These are phyloP conservation scores for Dicentrarchus labrax DNA, from an alignment of 2,113 vertebrate genomes.

Conservation along the genomic window DNA sequence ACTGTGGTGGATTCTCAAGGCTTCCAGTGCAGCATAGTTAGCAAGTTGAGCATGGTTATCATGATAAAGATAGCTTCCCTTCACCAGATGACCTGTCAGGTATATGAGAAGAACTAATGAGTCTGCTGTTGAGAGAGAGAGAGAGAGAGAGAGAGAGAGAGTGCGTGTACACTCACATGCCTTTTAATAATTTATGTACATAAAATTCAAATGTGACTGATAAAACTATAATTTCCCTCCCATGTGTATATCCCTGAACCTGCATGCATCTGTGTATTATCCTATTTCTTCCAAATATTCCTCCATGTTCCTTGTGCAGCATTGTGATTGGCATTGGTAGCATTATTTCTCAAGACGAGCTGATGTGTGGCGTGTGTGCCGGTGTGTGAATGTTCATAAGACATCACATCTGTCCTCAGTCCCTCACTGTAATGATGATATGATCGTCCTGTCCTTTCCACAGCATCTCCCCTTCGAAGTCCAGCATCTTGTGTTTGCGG, in stretches of 20 bases:
- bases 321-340: neutral
- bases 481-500: constrained; percentile 87
- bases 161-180: neutral
- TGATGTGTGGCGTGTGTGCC: neutral
- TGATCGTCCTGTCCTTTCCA: constrained; percentile 87
- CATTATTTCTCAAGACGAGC: neutral
- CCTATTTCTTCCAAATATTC: neutral
- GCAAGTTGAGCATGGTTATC: constrained; percentile 52
- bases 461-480: constrained; percentile 88
- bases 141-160: neutral
- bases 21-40: constrained; percentile 37
- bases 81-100: constrained; percentile 40
- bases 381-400: neutral
- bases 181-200: neutral
- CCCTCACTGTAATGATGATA: constrained; percentile 81
- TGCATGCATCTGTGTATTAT: neutral
- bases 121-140: neutral
- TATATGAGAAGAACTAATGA: constrained; percentile 55
- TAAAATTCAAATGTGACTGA: neutral
- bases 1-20: constrained; percentile 8
- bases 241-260: neutral
- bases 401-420: constrained; percentile 47
- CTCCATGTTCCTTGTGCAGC: neutral
- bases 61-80: constrained; percentile 62
- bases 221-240: neutral